Percentiles rank a stretch among this genome's conserved stretches.
Conservation (phyloP, 2,113 vertebrate genomes). For the Danionella cerebrum region DNA sequence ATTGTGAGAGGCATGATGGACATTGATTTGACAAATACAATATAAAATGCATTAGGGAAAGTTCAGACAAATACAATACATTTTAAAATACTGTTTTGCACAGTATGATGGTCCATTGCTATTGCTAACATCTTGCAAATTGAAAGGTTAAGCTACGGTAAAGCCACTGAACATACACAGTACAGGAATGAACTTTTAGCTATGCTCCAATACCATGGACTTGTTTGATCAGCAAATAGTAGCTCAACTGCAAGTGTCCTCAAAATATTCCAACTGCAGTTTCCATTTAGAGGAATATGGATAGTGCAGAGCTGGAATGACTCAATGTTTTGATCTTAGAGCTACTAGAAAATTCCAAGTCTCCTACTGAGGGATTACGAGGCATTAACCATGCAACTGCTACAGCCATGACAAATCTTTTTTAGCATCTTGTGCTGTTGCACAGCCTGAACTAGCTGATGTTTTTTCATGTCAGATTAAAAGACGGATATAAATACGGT, state of each 20-base stretch:
- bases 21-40: too few relatives aligned
- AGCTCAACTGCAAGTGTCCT: not conserved
- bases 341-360: slow-evolving; percentile 1
- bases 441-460: not conserved
- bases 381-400: slow-evolving; percentile 8
- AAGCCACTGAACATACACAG: not conserved
- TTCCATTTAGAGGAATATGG: slow-evolving; percentile 9
- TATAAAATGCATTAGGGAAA: too few relatives aligned
- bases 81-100: too few relatives aligned
- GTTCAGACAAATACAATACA: too few relatives aligned
- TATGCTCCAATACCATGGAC: not conserved
- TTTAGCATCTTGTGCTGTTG: slow-evolving; percentile 3
- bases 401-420: slow-evolving; percentile 5
- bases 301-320: slow-evolving; percentile 19
- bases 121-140: too few relatives aligned
- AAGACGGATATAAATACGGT: not conserved
- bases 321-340: slow-evolving; percentile 34
- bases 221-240: slow-evolving; percentile 1
- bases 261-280: not conserved
- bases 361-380: slow-evolving; percentile 20
- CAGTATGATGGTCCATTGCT: too few relatives aligned
- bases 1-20: too few relatives aligned
- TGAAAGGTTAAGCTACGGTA: too few relatives aligned
- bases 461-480: slow-evolving; percentile 4
- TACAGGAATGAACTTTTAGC: not conserved